Base-by-base conservation (phyloP, 1,140 invertebrate genomes). In the Trialeurodes vaporariorum region DNA sequence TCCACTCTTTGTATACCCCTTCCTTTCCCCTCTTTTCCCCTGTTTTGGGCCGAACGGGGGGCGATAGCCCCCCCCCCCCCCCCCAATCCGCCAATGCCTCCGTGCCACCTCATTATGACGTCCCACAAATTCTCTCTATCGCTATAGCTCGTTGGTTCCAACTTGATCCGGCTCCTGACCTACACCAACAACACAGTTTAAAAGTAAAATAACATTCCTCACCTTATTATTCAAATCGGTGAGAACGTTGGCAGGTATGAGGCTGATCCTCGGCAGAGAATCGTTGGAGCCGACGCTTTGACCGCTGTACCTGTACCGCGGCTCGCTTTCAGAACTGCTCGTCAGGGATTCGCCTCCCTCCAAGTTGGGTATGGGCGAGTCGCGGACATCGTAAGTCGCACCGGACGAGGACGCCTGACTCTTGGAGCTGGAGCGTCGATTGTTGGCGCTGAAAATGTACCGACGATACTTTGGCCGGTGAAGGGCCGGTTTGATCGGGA, bases 311-410 rank as follows among this genome's bases (percentile, higher is more conserved):
- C 34, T 64, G 23, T 34, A 11, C 11, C 63, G 22, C 23, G 26
- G 70, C 63, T 73, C 72, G 17, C 72, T 71, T 23, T 73, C 72
- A 5, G 70, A 72, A 27, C 72, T 72, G 27, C 72, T 72, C 2
- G 73, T 74, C n/a, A 73, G 62, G 5, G 73, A 74, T 13, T 74
- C 73, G 2, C 72, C 71, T 17, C 71, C 73, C 63, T 74, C 71
- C 25, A 40, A 63, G 22, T 34, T 71, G 1, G 70, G 71, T 12
- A 72, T 72, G 1, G 69, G 60, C 1, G 66, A 66, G 21, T 67
- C 66, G 27, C 62, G 21, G 27, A 65, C 67, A 17, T 60, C 63
- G 24, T 63, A 63, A 23, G 25, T 58, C 21, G 21, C 64, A 2
- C 2, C 23, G 5, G 61, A 5, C 24, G 25, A 59, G 23, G 22